phyloP scores from a whole-genome alignment of 2,113 vertebrate genomes.

The Brevimyrus niger region DNA sequence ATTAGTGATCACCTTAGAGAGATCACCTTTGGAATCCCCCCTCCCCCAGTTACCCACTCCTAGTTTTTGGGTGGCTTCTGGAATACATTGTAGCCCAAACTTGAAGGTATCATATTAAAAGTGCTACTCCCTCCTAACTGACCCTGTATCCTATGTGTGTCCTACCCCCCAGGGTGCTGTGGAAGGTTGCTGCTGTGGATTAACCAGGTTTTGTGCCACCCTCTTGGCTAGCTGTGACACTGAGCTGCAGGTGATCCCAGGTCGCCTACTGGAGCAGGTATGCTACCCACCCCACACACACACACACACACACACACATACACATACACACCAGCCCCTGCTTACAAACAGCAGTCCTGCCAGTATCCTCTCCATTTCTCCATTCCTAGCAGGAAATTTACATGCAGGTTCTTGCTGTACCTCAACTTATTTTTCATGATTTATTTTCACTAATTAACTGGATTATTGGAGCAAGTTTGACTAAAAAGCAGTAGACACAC shows the following conservation, averaged over 20 bases:
- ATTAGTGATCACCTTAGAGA: no score
- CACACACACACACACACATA: no score
- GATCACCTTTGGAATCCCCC: not conserved
- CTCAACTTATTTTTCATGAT: not conserved
- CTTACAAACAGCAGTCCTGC: not conserved
- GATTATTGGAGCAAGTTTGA: not conserved
- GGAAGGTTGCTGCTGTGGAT: conserved; percentile 70
- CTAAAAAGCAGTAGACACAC: not conserved
- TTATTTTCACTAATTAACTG: not conserved
- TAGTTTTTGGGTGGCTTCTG: not conserved
- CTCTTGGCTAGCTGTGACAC: conserved; percentile 54
- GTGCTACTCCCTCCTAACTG: not conserved
- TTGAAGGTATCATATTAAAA: not conserved
- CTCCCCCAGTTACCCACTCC: not conserved
- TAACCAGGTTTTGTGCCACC: conserved; percentile 65
- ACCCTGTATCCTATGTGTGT: not conserved
- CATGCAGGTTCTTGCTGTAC: not conserved
- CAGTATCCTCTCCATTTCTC: not conserved
- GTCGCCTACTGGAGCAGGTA: conserved; percentile 66
- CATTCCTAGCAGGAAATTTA: not conserved
- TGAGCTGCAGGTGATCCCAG: conserved; percentile 62
- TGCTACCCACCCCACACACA: not conserved
- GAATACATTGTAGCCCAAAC: not conserved
- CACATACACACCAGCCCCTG: not conserved
- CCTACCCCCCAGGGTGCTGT: conserved; percentile 65